phyloP scores from a whole-genome alignment of 2,797 vertebrate species.

The Myripristis murdjan region DNA sequence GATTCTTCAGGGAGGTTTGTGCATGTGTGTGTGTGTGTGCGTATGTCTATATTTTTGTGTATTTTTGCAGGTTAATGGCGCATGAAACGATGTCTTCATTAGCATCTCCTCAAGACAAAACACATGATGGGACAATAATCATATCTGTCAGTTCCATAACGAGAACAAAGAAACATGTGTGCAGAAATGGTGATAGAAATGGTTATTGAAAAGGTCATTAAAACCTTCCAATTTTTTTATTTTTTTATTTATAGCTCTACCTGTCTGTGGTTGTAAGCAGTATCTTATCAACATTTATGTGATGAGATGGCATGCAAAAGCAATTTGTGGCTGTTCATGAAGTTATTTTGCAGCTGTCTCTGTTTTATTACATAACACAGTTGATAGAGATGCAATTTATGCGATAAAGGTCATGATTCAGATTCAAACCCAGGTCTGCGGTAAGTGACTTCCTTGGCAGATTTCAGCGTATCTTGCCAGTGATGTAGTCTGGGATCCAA shows the following conservation, averaged over 20 bases:
- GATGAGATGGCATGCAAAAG: too few relatives aligned
- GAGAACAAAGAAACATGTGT: conserved; percentile 42
- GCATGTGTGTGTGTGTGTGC: conserved; percentile 31
- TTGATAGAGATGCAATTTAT: too few relatives aligned
- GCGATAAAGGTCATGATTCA: too few relatives aligned
- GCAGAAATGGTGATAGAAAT: background rate
- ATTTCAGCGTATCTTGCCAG: conserved; percentile 13
- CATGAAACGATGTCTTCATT: conserved; percentile 74
- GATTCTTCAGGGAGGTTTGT: conserved; percentile 66
- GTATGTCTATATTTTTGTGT: conserved; percentile 15
- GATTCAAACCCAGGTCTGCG: too few relatives aligned
- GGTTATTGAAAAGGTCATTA: conserved; percentile 3
- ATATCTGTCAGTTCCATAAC: conserved; percentile 66
- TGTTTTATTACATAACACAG: too few relatives aligned
- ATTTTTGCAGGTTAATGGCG: conserved; percentile 60
- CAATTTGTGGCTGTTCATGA: too few relatives aligned
- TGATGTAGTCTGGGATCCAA: conserved; percentile 26
- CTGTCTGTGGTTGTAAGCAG: background rate
- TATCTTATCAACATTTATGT: too few relatives aligned
- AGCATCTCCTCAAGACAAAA: conserved; percentile 59
- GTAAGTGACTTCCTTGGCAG: too few relatives aligned
- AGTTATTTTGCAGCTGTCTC: too few relatives aligned
- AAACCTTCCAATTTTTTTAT: background rate
- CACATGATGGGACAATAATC: conserved; percentile 71
- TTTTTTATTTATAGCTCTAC: conserved; percentile 13